phyloP scores from a whole-genome alignment of 2,888 invertebrate species.

The Mythimna lalbum region DNA sequence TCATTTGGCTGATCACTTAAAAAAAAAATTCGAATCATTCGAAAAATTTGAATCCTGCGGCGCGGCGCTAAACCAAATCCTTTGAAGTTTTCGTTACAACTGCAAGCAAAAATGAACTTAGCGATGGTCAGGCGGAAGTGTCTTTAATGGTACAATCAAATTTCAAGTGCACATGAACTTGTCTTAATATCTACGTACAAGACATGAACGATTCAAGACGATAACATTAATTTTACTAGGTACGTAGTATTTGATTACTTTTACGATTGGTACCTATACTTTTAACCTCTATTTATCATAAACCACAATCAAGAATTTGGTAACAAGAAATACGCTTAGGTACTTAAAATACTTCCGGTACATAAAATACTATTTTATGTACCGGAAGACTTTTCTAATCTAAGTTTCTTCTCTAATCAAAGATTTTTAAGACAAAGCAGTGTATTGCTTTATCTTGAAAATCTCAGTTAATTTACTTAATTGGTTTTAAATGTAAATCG shows the following conservation, averaged over 20 bases:
- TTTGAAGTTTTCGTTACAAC: no score
- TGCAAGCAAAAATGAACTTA: no score
- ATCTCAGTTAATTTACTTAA: not conserved
- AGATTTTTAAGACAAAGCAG: not conserved
- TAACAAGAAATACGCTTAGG: not conserved
- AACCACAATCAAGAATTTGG: not conserved
- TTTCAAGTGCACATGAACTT: not conserved
- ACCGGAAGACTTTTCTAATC: no score
- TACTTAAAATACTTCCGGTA: slow-evolving; percentile 28
- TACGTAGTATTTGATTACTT: not conserved
- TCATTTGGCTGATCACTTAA: no score
- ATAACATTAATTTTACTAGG: not conserved
- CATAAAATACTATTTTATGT: slow-evolving; percentile 38
- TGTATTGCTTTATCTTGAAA: no score
- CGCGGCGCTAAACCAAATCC: no score
- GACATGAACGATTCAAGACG: not conserved
- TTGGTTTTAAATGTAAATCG: slow-evolving; percentile 16
- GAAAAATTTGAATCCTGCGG: no score
- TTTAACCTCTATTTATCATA: not conserved
- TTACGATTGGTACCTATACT: not conserved
- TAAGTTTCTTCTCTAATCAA: no score
- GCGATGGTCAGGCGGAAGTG: no score
- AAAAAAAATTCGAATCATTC: no score
- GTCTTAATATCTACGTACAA: not conserved
- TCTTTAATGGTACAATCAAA: no score